Base-by-base conservation (phyloP, 2,888 invertebrate species). In the Diarsia mendica region DNA sequence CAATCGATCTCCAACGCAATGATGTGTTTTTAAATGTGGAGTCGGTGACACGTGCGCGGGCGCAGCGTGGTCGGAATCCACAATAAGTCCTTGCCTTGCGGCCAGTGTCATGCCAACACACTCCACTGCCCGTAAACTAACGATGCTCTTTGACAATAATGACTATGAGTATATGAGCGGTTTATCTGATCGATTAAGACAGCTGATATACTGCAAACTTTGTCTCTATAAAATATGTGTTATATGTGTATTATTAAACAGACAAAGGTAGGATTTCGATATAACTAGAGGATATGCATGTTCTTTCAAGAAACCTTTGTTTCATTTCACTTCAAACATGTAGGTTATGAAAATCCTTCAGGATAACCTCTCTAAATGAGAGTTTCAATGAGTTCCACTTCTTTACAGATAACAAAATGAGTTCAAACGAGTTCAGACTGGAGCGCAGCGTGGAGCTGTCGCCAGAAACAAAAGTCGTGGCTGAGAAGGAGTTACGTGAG, bases 401-500 rank as follows among this genome's bases (percentile, higher is more conserved):
- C 46, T 84, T 87, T 79, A 39, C 89, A 95, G 94, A 87, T 84
- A 70, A 81, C 83, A 93, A 90, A 84, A 95, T 96, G 95, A 94
- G 91, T 91, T 88, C 92, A 79, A 92, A 85, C 81, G 96, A 96
- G 28, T 98, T 98, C 91, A 95, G 95, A 84, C 89, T 98, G 80
- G 97, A 98, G 87, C 92, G 96, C 74, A 96, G 94, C 77, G 96
- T 97, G 66, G 97, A 97, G 85, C 90, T 97, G 65, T 95, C 93
- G 77, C 97, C 97, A 0, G 97, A 97, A 87, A 95, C 97, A 0
- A 92, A 95, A 88, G 97, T 95, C 77, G 88, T 97, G 15, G 98
- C 98, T 13, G 97, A 97, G 87, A 94, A 92, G 46, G 98, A 98
- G 91, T 93, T 98, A 15, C 95, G 98, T 15, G 98, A 98, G 95